Conservation (phyloP, 2,888 invertebrate genomes). For the Oxytorus armatus region DNA sequence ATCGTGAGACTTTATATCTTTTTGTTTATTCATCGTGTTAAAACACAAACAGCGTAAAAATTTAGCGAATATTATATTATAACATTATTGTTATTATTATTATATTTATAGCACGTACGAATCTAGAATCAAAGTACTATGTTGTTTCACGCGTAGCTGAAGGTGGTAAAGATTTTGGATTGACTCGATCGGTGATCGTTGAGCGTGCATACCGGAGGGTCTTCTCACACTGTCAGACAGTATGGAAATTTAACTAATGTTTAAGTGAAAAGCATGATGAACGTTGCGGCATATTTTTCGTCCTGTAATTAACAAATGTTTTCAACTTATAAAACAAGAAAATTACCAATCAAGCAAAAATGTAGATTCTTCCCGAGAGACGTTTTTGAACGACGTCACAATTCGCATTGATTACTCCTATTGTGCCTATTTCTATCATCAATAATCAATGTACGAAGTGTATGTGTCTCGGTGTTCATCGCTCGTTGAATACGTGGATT, state of each 20-base stretch:
- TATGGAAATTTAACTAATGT: slow-evolving; percentile 63
- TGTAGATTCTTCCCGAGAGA: slow-evolving; percentile 64
- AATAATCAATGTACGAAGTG: slow-evolving; percentile 73
- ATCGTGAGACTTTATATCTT: slow-evolving; percentile 29
- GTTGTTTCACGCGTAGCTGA: slow-evolving; percentile 59
- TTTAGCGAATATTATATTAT: slow-evolving; percentile 66
- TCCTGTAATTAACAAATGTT: slow-evolving; percentile 50
- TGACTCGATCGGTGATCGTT: slow-evolving; percentile 53
- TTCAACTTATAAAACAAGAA: not conserved
- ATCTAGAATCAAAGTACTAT: slow-evolving; percentile 65
- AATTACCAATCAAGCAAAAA: slow-evolving; percentile 56
- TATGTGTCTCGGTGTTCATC: slow-evolving; percentile 72
- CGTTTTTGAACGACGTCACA: slow-evolving; percentile 57
- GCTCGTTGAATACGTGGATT: slow-evolving; percentile 68
- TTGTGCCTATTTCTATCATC: slow-evolving; percentile 80
- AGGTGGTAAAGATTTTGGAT: slow-evolving; percentile 44
- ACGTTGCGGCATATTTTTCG: slow-evolving; percentile 53
- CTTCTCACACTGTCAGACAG: slow-evolving; percentile 67
- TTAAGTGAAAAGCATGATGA: too few species aligned
- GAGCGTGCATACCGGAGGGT: slow-evolving; percentile 48
- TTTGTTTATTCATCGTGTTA: slow-evolving; percentile 41
- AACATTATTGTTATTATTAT: slow-evolving; percentile 67
- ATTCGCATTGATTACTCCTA: slow-evolving; percentile 76
- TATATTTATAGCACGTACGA: slow-evolving; percentile 66
- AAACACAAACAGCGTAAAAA: slow-evolving; percentile 55